Evolutionary conservation across 2,113 vertebrate species (phyloP).

Genomic region (Neoarius graeffei): DNA sequence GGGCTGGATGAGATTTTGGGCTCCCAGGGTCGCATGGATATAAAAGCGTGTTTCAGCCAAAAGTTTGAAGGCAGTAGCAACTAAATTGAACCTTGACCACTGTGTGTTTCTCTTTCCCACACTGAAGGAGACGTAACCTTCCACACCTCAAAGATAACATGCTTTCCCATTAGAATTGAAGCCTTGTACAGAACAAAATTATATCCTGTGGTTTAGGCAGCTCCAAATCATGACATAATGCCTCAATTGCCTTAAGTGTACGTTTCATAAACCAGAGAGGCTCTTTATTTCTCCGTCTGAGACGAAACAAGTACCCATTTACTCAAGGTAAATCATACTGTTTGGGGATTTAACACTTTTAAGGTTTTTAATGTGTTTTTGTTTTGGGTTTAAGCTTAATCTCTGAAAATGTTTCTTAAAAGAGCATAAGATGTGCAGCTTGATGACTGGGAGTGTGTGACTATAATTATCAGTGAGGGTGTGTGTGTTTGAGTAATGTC

Average conservation of each 20-base stretch:
- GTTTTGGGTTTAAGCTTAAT: slow-evolving; percentile 8
- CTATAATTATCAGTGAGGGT: background rate
- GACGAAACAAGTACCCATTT: background rate
- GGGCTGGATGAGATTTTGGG: background rate
- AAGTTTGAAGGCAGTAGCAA: background rate
- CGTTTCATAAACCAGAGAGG: background rate
- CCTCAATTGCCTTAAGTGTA: background rate
- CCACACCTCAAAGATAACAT: slow-evolving; percentile 1
- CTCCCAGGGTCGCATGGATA: background rate
- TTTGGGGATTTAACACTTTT: background rate
- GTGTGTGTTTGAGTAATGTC: background rate
- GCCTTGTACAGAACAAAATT: background rate
- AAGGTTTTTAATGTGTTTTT: background rate
- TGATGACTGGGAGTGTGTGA: background rate
- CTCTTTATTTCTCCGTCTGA: background rate
- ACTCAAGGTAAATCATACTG: background rate
- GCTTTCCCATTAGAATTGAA: background rate
- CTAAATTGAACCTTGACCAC: background rate
- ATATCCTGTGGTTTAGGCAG: background rate
- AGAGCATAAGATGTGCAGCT: background rate
- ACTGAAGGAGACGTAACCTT: background rate
- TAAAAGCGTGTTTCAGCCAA: background rate
- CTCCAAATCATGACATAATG: background rate
- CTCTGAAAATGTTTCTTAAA: background rate
- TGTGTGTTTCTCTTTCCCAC: background rate